Conservation (phyloP, 2,113 vertebrate species). For the Semnornis frantzii region DNA sequence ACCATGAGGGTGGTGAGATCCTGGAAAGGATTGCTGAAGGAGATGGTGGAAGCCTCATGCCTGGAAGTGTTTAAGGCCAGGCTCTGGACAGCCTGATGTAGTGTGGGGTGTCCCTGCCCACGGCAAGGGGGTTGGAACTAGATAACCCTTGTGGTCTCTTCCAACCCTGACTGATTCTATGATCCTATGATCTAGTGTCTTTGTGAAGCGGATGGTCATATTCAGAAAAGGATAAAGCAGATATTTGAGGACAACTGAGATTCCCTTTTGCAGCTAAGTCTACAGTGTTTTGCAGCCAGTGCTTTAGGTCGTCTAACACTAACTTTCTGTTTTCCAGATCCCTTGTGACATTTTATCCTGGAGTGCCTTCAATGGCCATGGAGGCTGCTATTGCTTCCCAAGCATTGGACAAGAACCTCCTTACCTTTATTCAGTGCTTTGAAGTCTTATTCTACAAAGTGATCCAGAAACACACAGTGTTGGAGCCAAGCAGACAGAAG, state of each 20-base stretch:
- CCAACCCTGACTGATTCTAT: too few species aligned
- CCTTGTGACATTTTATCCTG: background rate
- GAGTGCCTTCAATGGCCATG: background rate
- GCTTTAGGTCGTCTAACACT: background rate
- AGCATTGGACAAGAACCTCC: background rate
- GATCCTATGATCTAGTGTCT: background rate
- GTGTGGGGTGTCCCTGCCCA: too few species aligned
- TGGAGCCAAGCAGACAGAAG: background rate
- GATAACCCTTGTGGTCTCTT: too few species aligned
- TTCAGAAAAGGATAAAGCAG: background rate
- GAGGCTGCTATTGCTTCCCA: background rate
- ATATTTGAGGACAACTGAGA: background rate
- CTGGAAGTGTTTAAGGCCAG: too few species aligned
- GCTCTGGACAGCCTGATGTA: too few species aligned
- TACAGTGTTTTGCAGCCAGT: accelerated
- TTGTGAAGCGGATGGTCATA: background rate
- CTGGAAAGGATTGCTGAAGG: too few species aligned
- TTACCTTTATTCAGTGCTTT: background rate
- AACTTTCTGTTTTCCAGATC: background rate
- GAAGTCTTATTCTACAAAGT: background rate
- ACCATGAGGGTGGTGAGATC: too few species aligned
- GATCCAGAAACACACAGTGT: background rate
- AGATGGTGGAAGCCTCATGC: too few species aligned
- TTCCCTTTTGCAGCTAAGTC: background rate
- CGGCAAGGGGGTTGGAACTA: too few species aligned